A percentile compares a stretch with the other conserved stretches of the same genome.
Evolutionary conservation across 2,888 invertebrate species (phyloP).

Genomic region (Scaptomyza parva): DNA sequence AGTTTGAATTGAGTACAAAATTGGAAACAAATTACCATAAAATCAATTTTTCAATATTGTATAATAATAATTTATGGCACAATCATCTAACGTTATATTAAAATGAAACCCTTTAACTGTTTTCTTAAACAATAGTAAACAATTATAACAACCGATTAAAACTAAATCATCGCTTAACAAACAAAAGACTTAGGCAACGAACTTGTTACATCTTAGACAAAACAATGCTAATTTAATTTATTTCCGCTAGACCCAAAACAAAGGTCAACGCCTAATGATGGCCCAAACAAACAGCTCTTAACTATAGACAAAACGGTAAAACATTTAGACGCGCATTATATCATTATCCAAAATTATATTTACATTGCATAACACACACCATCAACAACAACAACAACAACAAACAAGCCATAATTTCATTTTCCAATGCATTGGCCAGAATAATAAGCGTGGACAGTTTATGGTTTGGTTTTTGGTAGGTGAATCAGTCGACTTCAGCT

Average conservation of each 20-base stretch:
- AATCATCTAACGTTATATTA: not conserved
- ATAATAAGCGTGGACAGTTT: conserved; percentile 63
- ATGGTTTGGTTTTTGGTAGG: conserved; percentile 20
- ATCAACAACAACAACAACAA: no score
- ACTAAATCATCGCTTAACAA: conserved; percentile 9
- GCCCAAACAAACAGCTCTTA: conserved; percentile 1
- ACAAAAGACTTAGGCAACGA: conserved; percentile 66
- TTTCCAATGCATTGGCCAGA: conserved; percentile 78
- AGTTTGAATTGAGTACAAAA: conserved; percentile 40
- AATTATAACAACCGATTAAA: not conserved
- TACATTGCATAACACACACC: conserved; percentile 67
- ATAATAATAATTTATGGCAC: not conserved
- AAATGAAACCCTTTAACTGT: not conserved
- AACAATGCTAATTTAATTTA: conserved; percentile 46
- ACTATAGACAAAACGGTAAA: conserved; percentile 23
- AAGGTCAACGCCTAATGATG: conserved; percentile 55
- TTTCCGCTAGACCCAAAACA: conserved; percentile 52
- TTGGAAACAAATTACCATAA: not conserved
- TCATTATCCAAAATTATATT: conserved; percentile 61
- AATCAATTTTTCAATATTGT: not conserved
- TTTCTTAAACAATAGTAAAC: not conserved
- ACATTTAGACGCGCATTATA: conserved; percentile 55
- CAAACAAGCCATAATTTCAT: conserved; percentile 68
- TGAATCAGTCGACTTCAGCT: conserved; percentile 49
- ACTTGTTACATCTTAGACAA: conserved; percentile 33